These are phyloP conservation scores for Tragelaphus scriptus DNA, from an alignment of 2,113 vertebrate species.

Conservation along the genomic window DNA sequence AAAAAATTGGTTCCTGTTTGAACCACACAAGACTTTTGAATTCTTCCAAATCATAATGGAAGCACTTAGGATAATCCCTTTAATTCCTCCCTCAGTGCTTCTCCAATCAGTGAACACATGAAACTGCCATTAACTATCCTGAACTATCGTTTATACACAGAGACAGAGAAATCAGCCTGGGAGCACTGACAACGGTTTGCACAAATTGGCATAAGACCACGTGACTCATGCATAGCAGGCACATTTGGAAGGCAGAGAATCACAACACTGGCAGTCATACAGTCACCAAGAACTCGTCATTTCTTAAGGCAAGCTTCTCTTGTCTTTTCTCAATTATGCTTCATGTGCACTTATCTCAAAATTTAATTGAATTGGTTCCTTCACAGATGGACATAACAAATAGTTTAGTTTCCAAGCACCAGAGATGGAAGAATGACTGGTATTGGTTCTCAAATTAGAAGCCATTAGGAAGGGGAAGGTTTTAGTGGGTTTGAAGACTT, in stretches of 20 bases:
- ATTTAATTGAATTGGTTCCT: constrained; percentile 50
- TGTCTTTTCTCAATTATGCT: constrained; percentile 40
- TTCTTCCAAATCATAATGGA: background rate
- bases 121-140: background rate
- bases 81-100: background rate
- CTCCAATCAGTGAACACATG: background rate
- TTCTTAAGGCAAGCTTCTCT: constrained; percentile 19
- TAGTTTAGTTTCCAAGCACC: background rate
- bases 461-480: background rate
- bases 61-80: background rate
- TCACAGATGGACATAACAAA: constrained; percentile 58
- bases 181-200: background rate
- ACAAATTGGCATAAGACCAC: background rate
- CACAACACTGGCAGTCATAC: accelerated
- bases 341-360: constrained; percentile 35
- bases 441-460: background rate
- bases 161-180: background rate
- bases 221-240: background rate
- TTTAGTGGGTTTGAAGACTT: background rate
- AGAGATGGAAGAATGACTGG: constrained; percentile 1
- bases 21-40: background rate
- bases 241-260: background rate
- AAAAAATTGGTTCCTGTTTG: background rate
- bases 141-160: background rate
- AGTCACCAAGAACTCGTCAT: background rate